A percentile compares a stretch with the other conserved stretches of the same genome.
These are phyloP conservation scores for Festucalex cinctus DNA, from an alignment of 2,113 vertebrate species.

Conservation along the genomic window DNA sequence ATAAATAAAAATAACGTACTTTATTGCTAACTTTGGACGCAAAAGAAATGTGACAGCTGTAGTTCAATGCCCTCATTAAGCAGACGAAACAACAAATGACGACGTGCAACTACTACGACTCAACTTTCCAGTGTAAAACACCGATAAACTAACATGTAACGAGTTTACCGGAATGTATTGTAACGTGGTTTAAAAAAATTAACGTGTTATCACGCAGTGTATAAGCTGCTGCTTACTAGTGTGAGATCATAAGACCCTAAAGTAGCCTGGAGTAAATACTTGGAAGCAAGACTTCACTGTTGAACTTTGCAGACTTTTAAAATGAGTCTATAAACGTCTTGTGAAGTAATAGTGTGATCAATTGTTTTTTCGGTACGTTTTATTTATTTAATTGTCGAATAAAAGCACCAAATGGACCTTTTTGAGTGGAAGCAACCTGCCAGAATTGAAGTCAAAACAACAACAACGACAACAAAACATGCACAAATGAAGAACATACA, in stretches of 20 bases:
- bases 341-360: neutral
- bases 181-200: neutral
- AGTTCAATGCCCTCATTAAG: neutral
- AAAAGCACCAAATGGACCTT: neutral
- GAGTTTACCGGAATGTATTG: neutral
- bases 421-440: neutral
- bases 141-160: too few species aligned
- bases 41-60: neutral
- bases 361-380: neutral
- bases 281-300: neutral
- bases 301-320: neutral
- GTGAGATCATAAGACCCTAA: neutral
- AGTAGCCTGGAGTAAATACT: neutral
- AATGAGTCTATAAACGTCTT: neutral
- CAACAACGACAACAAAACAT: too few species aligned
- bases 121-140: neutral
- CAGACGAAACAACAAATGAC: neutral
- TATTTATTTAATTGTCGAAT: neutral
- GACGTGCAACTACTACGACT: neutral
- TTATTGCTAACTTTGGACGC: neutral
- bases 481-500: too few species aligned
- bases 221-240: neutral
- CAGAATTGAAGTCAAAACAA: neutral
- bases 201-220: neutral
- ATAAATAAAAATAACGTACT: neutral